Evolutionary conservation across 2,888 invertebrate species (phyloP), one percentile per base, ranked within the genome.

Genomic region (Parelbella ahira): DNA sequence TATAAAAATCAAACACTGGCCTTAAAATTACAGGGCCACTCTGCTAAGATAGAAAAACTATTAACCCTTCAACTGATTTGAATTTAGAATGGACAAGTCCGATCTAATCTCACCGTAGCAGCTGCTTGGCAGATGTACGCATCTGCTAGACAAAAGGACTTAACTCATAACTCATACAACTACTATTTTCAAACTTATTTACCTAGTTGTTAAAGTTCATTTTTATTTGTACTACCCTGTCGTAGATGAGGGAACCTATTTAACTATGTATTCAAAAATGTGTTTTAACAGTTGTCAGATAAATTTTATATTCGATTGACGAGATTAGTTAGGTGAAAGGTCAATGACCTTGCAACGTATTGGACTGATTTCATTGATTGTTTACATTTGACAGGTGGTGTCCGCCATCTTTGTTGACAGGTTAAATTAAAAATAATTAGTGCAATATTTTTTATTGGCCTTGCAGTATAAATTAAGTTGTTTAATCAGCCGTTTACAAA

Each of bases 101-200:
- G 80, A 79, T 83, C 70, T 77, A 74, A 82, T 83, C 84, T 67
- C 53, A 48, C 47, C 50, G 50, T 48, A 53, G 62, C 83, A 84
- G 82, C 83, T 84, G 84, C 67, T 60, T 48, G 73, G 76, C 86
- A 83, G 84, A 83, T 84, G 84, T 76, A 71, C 50, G 49, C 34
- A 19, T 37, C 53, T 55, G 56, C 56, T 44, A 56, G 56, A 57
- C 57, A 49, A 48, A 45, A 29, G 19, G 37, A 47, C 29, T 13
- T 13, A 28, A 53, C 46, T 45, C 43, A 46, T 32, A 19, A 48
- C 41, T 23, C 3, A 20, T 29, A n/a, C n/a, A n/a, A n/a, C n/a
- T n/a, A n/a, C n/a, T n/a, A n/a, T n/a, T n/a, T n/a, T n/a, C n/a
- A n/a, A n/a, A n/a, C n/a, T n/a, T n/a, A n/a, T n/a, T n/a, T n/a